Conservation (phyloP, 2,113 vertebrate genomes). For the Neodon shergylaensis region DNA sequence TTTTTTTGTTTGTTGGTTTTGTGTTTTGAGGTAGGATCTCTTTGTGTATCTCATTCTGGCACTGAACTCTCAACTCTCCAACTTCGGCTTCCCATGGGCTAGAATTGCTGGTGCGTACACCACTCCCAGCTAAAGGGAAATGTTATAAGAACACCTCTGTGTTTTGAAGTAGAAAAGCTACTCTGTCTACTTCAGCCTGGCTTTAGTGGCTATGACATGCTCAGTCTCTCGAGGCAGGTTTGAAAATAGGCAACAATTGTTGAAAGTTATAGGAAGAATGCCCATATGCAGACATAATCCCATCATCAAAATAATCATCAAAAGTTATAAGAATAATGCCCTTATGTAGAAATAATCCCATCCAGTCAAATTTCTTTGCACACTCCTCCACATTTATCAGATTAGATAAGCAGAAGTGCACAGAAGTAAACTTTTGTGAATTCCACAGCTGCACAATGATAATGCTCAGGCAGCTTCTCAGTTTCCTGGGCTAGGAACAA, state of each 20-base stretch:
- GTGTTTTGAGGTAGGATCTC: neutral
- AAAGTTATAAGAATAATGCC: neutral
- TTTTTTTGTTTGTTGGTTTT: neutral
- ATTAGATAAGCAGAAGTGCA: neutral
- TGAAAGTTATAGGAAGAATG: neutral
- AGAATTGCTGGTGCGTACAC: neutral
- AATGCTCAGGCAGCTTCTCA: neutral
- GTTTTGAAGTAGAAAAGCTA: neutral
- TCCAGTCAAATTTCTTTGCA: neutral
- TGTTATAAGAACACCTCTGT: conserved; percentile 16
- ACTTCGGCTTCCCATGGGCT: neutral
- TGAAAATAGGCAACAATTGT: neutral
- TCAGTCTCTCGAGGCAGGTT: neutral
- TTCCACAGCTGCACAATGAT: neutral
- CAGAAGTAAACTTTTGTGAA: neutral
- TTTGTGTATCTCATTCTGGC: neutral
- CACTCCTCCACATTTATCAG: neutral
- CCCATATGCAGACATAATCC: neutral
- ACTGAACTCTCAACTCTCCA: neutral
- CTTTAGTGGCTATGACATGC: neutral
- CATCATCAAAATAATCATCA: neutral
- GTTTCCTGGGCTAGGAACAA: neutral
- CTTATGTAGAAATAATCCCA: neutral
- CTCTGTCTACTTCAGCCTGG: neutral
- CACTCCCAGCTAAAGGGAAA: neutral